Evolutionary conservation across 1,140 invertebrate species (phyloP), one percentile per base, ranked within the genome.

Genomic region (Homalodisca vitripennis): DNA sequence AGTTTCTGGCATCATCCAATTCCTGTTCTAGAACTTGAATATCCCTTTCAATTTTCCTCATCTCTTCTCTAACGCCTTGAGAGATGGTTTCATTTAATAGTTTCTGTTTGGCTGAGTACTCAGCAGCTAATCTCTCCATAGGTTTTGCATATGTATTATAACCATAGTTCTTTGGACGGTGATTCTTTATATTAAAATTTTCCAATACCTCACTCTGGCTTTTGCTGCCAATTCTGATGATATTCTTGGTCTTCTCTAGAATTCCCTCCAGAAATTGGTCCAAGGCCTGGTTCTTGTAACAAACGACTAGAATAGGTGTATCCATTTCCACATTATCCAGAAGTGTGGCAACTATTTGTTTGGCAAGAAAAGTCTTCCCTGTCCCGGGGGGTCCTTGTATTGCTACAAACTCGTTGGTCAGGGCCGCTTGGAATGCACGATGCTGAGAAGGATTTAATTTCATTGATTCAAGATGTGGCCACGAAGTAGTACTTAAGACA

Each of bases 211-310:
- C 80, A 75, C 82, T 87, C 74, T 85, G 85, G 0, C 86, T 88
- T 78, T 89, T 85, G 2, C 86, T 85, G 1, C 93, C 93, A 71
- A 94, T 84, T 29, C 92, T 83, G n/a, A 91, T 79, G 60, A 94
- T 81, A n/a, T 82, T 79, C 0, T 80, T 32, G 1, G 86, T 88
- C 2, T 82, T 77, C n/a, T 77, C 68, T 13, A 85, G 75, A 17
- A 91, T 82, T 22, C 87, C 89, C 77, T 92, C 86, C 14, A 95
- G 77, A 81, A 95, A 95, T 77, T 95, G 92, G 82, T 95, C 93
- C 2, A 95, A 76, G 0, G 93, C 92, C 79, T 95, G 92, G 77
- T 95, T 95, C 0, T 92, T 94, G 73, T 88, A 92, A 76, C 92
- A 93, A 24, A 95, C 86, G 12, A 96, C 81, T 1, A 95, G 78